Evolutionary conservation across 2,797 vertebrate genomes (phyloP).

Genomic region (Acanthurus tractus): DNA sequence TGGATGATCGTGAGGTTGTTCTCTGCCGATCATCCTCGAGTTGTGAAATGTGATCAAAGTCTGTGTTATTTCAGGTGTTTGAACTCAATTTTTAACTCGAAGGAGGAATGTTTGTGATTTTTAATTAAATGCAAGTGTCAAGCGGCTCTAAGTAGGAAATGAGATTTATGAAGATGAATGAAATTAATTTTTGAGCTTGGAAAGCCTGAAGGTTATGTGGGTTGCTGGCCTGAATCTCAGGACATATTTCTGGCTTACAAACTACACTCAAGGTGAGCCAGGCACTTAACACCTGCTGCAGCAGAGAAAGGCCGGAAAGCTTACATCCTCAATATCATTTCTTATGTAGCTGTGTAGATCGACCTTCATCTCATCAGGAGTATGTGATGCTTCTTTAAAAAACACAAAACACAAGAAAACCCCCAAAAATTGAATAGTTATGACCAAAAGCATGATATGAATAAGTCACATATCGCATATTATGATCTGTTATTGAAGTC

Average conservation of each 20-base stretch:
- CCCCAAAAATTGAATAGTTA: no score
- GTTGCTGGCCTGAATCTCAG: constrained; percentile 4
- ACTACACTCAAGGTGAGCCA: background rate
- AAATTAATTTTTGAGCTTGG: background rate
- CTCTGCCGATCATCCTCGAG: constrained; percentile 36
- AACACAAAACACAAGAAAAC: background rate
- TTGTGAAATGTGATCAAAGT: constrained; percentile 53
- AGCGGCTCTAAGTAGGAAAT: background rate
- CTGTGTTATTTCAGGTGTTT: constrained; percentile 45
- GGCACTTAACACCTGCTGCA: constrained; percentile 5
- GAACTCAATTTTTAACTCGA: constrained; percentile 10
- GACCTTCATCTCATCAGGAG: background rate
- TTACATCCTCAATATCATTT: background rate
- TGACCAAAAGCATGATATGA: background rate
- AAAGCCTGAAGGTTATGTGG: background rate
- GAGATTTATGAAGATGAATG: constrained; percentile 6
- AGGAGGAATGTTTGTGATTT: background rate
- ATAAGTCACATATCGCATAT: background rate
- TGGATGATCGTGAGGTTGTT: constrained; percentile 40
- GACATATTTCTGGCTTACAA: constrained; percentile 6
- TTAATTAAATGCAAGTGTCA: constrained; percentile 37
- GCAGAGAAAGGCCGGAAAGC: background rate
- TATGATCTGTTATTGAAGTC: no score
- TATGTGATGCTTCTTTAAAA: background rate
- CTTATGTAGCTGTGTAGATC: background rate